Base-by-base conservation (phyloP, 1,140 invertebrate genomes). In the Zaprionus davidi region DNA sequence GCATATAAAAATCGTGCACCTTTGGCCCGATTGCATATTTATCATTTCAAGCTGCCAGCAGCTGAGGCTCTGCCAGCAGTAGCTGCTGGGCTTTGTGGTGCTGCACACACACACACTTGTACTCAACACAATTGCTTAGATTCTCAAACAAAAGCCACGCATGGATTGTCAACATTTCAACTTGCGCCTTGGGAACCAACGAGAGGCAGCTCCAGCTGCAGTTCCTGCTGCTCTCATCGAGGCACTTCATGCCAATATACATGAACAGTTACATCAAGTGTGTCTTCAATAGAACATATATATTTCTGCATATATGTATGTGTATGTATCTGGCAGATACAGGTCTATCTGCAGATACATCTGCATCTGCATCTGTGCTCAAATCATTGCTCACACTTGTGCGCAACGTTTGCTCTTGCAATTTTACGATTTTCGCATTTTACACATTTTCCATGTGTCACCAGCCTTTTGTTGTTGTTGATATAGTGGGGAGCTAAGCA, bases 11-110 rank as follows among this genome's bases (percentile, higher is more conserved):
- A 84, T 84, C 73, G 66, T 80, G 79, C 81, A 84, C 81, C 81
- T 84, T 84, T 84, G 81, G 57, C 81, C 68, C 81, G 81, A 80
- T 84, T 80, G 81, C 81, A 84, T 84, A 84, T 84, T 84, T 84
- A 84, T 84, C 81, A 84, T 84, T 84, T 80, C 77, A 66, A 69
- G 81, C 74, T 84, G 81, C 77, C 81, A 80, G 65, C 34, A 73
- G 71, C 70, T 53, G 34, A 67, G 46, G 41, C 56, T 49, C 17
- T 5, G 55, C 15, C 41, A 58, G 24, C 22, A 36, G 9, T 38
- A 59, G 62, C 28, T 63, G 38, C 12, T 24, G 46, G 46, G 46
- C 46, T 24, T 51, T 51, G 46, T 68, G 46, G 38, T 62, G 46
- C 34, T 62, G 9, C 53, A 59, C 56, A 60, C 49, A 56, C 58